Conservation (phyloP, 2,113 vertebrate genomes). For the Aptenodytes forsteri region DNA sequence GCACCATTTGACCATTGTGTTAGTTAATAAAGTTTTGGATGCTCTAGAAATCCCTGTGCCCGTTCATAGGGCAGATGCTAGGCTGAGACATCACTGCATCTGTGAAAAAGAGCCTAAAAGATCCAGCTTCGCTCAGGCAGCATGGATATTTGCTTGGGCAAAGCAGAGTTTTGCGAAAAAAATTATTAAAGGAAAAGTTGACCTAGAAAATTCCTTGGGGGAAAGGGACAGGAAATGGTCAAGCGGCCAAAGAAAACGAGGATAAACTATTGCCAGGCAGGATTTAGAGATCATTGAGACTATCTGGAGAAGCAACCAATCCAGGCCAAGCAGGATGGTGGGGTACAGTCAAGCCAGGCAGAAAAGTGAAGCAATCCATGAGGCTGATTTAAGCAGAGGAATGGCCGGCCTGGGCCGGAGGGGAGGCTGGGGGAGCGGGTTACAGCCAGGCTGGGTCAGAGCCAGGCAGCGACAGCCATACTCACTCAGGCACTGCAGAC, state of each 20-base stretch:
- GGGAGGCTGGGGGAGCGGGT: neutral
- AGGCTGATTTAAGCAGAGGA: neutral
- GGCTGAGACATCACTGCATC: neutral
- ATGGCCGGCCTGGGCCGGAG: fast-evolving
- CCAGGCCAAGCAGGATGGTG: neutral
- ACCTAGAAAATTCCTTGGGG: neutral
- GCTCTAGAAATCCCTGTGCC: neutral
- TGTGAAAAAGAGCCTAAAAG: neutral
- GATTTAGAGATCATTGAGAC: neutral
- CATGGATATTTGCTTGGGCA: neutral
- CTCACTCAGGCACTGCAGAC: slow-evolving; percentile 92
- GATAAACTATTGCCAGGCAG: neutral
- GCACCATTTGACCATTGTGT: neutral
- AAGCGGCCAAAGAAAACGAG: neutral
- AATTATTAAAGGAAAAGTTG: neutral
- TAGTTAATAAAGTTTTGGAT: neutral
- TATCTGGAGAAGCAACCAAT: neutral
- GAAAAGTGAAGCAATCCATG: neutral
- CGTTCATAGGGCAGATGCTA: neutral
- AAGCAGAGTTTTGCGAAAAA: neutral
- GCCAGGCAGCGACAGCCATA: slow-evolving; percentile 48
- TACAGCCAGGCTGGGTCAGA: neutral
- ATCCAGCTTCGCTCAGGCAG: neutral
- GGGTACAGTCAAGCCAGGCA: neutral
- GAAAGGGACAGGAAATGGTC: neutral